Percentiles rank a stretch among this genome's conserved stretches.
Conservation (phyloP, 2,888 invertebrate genomes). For the Orthosia incerta region DNA sequence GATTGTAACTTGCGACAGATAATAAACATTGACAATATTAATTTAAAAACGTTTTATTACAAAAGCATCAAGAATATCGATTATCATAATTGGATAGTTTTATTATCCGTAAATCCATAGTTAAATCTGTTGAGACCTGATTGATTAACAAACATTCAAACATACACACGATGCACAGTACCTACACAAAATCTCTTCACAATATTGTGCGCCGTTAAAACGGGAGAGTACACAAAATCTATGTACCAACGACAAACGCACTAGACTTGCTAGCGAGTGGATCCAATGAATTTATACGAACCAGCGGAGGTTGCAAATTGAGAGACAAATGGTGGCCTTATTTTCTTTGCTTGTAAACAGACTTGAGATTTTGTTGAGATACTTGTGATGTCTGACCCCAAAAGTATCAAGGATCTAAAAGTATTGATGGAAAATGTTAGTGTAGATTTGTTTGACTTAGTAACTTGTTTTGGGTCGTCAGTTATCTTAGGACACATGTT, state of each 20-base stretch:
- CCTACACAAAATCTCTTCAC: background rate
- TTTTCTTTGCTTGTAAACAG: constrained; percentile 24
- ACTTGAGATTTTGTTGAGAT: constrained; percentile 8
- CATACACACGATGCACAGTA: background rate
- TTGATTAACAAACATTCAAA: background rate
- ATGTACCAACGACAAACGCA: constrained; percentile 26
- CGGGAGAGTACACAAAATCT: constrained; percentile 5
- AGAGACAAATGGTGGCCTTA: constrained; percentile 36
- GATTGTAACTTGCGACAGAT: background rate
- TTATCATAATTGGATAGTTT: no score
- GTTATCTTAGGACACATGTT: background rate
- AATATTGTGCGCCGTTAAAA: constrained; percentile 13
- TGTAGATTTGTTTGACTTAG: constrained; percentile 6
- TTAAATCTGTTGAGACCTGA: background rate
- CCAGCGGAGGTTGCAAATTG: constrained; percentile 46
- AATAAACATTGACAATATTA: background rate
- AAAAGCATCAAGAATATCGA: background rate
- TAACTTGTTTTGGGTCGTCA: background rate
- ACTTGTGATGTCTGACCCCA: background rate
- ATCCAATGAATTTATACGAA: constrained; percentile 48
- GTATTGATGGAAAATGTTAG: background rate
- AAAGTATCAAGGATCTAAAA: background rate
- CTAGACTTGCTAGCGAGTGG: constrained; percentile 37
- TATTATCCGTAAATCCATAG: no score
- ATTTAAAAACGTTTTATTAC: background rate